Base-by-base conservation (phyloP, 2,888 invertebrate genomes). In the Minunthozetes semirufus region DNA sequence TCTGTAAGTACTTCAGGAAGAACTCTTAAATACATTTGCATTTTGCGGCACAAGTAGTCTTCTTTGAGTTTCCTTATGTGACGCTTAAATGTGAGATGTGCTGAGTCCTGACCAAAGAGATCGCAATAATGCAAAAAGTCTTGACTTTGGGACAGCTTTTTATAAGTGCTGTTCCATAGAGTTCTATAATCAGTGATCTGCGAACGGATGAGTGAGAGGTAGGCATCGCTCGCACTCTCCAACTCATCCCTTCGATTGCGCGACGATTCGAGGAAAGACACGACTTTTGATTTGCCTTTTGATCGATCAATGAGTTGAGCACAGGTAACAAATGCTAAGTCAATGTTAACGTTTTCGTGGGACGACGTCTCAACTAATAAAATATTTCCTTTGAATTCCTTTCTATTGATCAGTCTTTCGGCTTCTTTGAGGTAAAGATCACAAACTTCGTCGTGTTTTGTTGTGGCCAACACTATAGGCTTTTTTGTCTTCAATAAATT, bases 311-410 rank as follows among this genome's bases (percentile, higher is more conserved):
- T 90, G 85, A 94, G 88, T 85, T 96, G 95, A 38, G 94, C 95
- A 75, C 97, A 84, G 73, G 93, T 85, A 81, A 94, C 87, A 78
- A 84, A 85, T 33, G 96, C 93, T 81, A 92, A 87, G 81, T 98
- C 96, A 53, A 96, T 92, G 82, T 98, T 98, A 78, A 98, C 94
- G 81, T 94, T 95, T 81, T 94, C 93, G 81, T 96, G 94, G 19
- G 97, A 90, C 9, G 96, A 97, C 0, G 94, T 93, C 85, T 98
- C 97, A 74, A 98, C 89, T 61, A 97, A 85, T 3, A 92, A 90
- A 80, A 97, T 91, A 80, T 88, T 88, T 42, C 80, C 79, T 82
- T 93, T 93, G 83, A 93, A 94, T 84, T 97, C 96, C 83, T 95
- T 95, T 73, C 94, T 87, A 81, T 88, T 88, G 42, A 94, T 88